phyloP scores from a whole-genome alignment of 1,140 invertebrate genomes.

The Maconellicoccus hirsutus region DNA sequence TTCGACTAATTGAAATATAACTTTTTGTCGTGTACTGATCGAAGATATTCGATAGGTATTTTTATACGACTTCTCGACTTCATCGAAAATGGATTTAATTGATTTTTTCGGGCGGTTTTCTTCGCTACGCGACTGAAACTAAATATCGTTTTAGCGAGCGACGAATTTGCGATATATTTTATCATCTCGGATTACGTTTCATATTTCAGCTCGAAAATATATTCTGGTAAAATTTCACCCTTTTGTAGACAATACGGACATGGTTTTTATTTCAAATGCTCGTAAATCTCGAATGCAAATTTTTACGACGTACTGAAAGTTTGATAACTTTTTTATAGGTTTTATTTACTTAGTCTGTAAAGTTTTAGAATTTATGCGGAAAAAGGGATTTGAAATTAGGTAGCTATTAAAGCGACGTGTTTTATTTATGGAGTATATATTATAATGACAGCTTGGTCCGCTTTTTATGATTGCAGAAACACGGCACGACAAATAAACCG shows the following conservation, averaged over 20 bases:
- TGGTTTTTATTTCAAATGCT: neutral
- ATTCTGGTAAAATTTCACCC: too few species aligned
- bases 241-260: too few species aligned
- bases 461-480: constrained; percentile 58
- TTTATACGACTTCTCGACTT: too few species aligned
- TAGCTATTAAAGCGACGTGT: neutral
- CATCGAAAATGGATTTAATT: neutral
- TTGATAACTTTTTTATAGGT: neutral
- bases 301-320: neutral
- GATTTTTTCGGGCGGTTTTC: neutral
- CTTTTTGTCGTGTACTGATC: neutral
- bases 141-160: too few species aligned
- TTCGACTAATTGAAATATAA: neutral
- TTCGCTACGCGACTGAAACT: too few species aligned
- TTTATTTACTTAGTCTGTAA: constrained; percentile 1
- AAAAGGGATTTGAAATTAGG: neutral
- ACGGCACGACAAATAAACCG: constrained; percentile 90
- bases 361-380: neutral
- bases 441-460: neutral
- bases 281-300: neutral
- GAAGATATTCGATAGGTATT: neutral
- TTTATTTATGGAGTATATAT: neutral
- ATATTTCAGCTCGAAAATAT: neutral
- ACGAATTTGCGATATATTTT: too few species aligned
- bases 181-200: too few species aligned